Percentiles rank a stretch among this genome's conserved stretches.
Evolutionary conservation across 2,888 invertebrate genomes (phyloP).

Genomic region (Geotrupes spiniger): DNA sequence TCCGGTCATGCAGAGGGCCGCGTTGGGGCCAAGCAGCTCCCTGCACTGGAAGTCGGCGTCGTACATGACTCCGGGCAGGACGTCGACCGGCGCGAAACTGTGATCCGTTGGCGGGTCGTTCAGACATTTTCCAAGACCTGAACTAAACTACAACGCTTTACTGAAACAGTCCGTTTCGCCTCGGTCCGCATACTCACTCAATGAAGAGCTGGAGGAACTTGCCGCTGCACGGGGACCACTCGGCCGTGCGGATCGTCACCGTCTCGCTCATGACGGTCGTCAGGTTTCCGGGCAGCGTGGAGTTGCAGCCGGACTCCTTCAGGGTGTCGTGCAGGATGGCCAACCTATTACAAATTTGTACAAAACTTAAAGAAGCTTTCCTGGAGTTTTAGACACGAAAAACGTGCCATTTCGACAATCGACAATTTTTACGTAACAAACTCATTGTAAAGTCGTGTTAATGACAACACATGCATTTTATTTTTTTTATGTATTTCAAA

Average conservation of each 20-base stretch:
- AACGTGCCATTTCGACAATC: no score
- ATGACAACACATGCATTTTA: no score
- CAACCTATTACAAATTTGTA: no score
- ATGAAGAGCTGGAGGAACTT: conserved; percentile 53
- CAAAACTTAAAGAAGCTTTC: conserved; percentile 8
- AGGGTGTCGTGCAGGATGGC: conserved; percentile 42
- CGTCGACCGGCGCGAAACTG: conserved; percentile 36
- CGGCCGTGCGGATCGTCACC: conserved; percentile 41
- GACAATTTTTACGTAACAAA: no score
- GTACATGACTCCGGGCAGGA: conserved; percentile 55
- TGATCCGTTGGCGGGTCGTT: conserved; percentile 54
- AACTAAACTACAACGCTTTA: conserved; percentile 45
- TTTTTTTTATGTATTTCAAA: no score
- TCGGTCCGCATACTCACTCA: conserved; percentile 48
- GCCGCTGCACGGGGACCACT: conserved; percentile 56
- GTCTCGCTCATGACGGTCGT: conserved; percentile 44
- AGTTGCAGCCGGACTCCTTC: conserved; percentile 37
- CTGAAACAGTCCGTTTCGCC: conserved; percentile 26
- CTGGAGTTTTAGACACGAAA: neutral
- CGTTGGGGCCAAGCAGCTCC: conserved; percentile 52
- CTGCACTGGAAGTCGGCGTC: conserved; percentile 58
- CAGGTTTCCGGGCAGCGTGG: conserved; percentile 32
- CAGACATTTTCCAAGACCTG: conserved; percentile 57
- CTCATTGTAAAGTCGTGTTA: no score
- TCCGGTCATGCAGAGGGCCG: conserved; percentile 47